phyloP scores from a whole-genome alignment of 1,140 invertebrate species.

The Zaprionus tsacasi region DNA sequence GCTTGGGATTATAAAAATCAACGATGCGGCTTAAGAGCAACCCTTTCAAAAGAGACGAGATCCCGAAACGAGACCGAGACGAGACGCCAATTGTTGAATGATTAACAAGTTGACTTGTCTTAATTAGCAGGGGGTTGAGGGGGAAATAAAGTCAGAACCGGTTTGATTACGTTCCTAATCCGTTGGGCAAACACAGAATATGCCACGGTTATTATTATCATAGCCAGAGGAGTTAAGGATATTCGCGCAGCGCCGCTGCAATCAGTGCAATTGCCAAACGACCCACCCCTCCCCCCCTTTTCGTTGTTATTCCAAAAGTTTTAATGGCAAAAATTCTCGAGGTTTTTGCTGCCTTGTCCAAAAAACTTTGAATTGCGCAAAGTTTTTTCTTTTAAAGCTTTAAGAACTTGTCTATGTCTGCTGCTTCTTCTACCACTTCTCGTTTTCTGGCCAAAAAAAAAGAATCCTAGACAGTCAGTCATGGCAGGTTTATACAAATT shows the following conservation, averaged over 20 bases:
- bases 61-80: constrained; percentile 39
- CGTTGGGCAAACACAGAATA: constrained; percentile 59
- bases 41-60: constrained; percentile 48
- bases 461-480: constrained; percentile 59
- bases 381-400: constrained; percentile 1
- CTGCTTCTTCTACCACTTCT: background rate
- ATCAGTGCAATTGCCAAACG: constrained; percentile 34
- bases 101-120: constrained; percentile 81
- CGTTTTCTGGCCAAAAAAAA: constrained; percentile 8
- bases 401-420: background rate
- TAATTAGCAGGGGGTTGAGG: constrained; percentile 53
- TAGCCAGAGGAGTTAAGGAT: constrained; percentile 3
- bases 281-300: background rate
- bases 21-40: constrained; percentile 61
- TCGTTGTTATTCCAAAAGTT: constrained; percentile 30
- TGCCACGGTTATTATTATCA: background rate
- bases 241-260: constrained; percentile 17
- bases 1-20: constrained; percentile 55
- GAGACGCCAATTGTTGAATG: constrained; percentile 65
- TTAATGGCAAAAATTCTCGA: constrained; percentile 6
- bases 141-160: constrained; percentile 34
- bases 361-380: constrained; percentile 34
- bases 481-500: constrained; percentile 60
- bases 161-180: constrained; percentile 57
- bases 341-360: constrained; percentile 4